Evolutionary conservation across 2,113 vertebrate species (phyloP), one percentile per base, ranked within the genome.

Genomic region (Cichladusa arquata): DNA sequence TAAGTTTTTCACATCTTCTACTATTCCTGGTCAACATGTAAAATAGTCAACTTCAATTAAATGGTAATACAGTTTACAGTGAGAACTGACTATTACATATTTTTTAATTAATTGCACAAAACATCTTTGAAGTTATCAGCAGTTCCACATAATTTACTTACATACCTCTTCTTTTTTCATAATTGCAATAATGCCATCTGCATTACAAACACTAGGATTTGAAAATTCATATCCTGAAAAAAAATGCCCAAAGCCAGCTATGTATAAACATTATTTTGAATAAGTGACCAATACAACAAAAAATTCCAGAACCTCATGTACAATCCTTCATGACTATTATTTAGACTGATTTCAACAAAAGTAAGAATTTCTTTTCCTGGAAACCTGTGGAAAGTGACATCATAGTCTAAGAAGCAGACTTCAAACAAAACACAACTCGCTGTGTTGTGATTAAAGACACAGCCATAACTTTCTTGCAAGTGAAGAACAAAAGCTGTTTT

Each of bases 201-300:
- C 10, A 18, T 38, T 76, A 72, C 48, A 82, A 96, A 60, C 31
- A 88, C 14, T 38, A 93, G 44, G 22, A 78, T 31, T 33, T 96
- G 67, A 76, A 97, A 76, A 77, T 20, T 53, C 53, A 86, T 29
- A 66, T 94, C 95, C 92, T 96, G 53, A 87, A 94, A 95, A 87
- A 87, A 87, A 87, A 4, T 26, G 14, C 4, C 4, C 26, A 83
- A 53, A 53, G 22, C 36, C 14, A 53, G 22, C 65, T 51, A 58
- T 6, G 4, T 31, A 62, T 66, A 73, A 74, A 38, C 19, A 84
- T 44, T 48, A 65, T 48, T 84, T 20, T 44, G n/a, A 74, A 81
- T 13, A 47, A 66, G 11, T 23, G 15, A 94, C 18, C 2, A 71
- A 29, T 26, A 28, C 8, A 57, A 47, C n/a, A 50, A 74, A 82